Percentiles rank a stretch among this genome's conserved stretches.
Evolutionary conservation across 2,888 invertebrate genomes (phyloP).

Genomic region (Orthosia incerta): DNA sequence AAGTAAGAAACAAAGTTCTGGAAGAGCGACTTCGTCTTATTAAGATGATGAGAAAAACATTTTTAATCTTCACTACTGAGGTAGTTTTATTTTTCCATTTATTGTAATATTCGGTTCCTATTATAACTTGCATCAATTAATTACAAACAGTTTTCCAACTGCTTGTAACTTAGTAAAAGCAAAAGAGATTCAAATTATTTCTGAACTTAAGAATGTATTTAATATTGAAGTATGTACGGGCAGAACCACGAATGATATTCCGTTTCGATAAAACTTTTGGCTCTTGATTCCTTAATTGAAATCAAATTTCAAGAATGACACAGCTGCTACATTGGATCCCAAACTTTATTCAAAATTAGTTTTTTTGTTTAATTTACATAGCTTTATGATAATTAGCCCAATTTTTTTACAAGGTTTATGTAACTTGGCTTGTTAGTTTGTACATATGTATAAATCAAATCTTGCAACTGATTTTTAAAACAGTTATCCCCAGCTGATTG

Average conservation of each 20-base stretch:
- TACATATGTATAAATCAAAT: too few species aligned
- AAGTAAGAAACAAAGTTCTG: neutral
- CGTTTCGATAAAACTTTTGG: conserved; percentile 87
- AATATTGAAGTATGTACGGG: conserved; percentile 74
- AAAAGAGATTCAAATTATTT: conserved; percentile 70
- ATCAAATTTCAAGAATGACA: conserved; percentile 87
- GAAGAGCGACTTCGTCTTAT: conserved; percentile 15
- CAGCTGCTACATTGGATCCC: conserved; percentile 83
- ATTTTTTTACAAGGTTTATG: neutral
- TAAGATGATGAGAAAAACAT: conserved; percentile 18
- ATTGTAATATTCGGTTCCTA: conserved; percentile 2
- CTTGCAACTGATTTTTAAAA: too few species aligned
- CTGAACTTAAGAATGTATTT: conserved; percentile 70
- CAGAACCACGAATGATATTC: conserved; percentile 77
- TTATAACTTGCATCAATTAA: conserved; percentile 40
- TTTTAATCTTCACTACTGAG: neutral
- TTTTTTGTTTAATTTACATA: conserved; percentile 65
- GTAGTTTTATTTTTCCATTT: conserved; percentile 9
- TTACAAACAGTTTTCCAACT: conserved; percentile 29
- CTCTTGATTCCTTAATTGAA: conserved; percentile 88
- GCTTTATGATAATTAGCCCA: conserved; percentile 54
- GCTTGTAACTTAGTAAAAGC: conserved; percentile 39
- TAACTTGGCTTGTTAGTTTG: too few species aligned
- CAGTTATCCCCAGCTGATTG: too few species aligned
- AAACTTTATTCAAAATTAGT: conserved; percentile 77